Conservation (phyloP, 2,888 invertebrate species). For the Lissonota sp. region DNA sequence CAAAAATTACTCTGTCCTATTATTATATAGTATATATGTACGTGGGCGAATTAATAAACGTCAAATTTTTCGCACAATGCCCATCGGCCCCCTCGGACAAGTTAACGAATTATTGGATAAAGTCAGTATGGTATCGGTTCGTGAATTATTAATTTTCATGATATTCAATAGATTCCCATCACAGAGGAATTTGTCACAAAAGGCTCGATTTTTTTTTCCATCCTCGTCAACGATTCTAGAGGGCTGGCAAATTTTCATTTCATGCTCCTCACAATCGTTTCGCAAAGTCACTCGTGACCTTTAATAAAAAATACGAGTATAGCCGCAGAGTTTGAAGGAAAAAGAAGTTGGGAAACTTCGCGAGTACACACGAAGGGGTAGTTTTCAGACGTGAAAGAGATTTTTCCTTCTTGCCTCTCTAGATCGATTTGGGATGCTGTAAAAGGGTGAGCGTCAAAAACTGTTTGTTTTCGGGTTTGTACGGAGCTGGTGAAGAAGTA, state of each 20-base stretch:
- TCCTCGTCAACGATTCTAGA: no score
- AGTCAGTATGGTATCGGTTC: not conserved
- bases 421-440: no score
- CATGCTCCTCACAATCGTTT: not conserved
- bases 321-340: not conserved
- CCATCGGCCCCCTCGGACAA: not conserved
- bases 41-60: conserved; percentile 9
- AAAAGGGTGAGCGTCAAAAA: no score
- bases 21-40: not conserved
- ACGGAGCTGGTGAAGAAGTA: no score
- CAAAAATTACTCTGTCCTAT: conserved; percentile 27
- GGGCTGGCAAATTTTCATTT: not conserved
- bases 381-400: not conserved
- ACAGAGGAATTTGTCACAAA: no score
- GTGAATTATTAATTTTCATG: conserved; percentile 7
- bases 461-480: no score
- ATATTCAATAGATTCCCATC: not conserved
- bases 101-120: not conserved
- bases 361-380: not conserved
- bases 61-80: not conserved
- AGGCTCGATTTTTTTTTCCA: no score
- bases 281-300: not conserved
- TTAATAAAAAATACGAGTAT: not conserved
- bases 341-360: not conserved
- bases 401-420: not conserved